These are phyloP conservation scores for Drosophila bipectinata DNA, from an alignment of 1,140 invertebrate species.

Conservation along the genomic window DNA sequence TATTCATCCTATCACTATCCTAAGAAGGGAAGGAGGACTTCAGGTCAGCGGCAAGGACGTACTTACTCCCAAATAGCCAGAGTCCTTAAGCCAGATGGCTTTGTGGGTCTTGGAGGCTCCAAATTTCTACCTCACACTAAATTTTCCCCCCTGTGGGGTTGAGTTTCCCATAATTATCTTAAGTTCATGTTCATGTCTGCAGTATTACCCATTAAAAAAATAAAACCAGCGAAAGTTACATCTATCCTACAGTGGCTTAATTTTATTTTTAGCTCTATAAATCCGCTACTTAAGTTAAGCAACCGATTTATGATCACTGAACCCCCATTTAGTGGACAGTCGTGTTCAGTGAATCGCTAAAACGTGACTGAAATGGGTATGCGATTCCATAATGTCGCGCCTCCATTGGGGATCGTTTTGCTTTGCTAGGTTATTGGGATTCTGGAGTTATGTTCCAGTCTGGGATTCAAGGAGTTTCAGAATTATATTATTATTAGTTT, in stretches of 20 bases:
- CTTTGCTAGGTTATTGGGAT: conserved; percentile 25
- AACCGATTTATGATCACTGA: conserved; percentile 44
- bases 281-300: conserved; percentile 3
- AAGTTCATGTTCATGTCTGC: conserved; percentile 1
- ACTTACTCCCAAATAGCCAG: conserved; percentile 56
- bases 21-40: not conserved
- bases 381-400: conserved; percentile 16
- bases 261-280: conserved; percentile 12
- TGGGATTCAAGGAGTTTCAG: not conserved
- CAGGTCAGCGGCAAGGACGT: conserved; percentile 57
- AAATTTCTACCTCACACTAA: conserved; percentile 45
- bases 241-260: conserved; percentile 8
- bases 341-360: conserved; percentile 21
- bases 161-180: not conserved
- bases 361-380: conserved; percentile 56
- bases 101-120: conserved; percentile 53
- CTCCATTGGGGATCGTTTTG: conserved; percentile 7
- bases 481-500: not conserved
- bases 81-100: conserved; percentile 48
- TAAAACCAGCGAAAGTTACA: conserved; percentile 29
- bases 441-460: conserved; percentile 15
- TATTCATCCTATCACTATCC: conserved; percentile 3
- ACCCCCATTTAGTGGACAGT: conserved; percentile 16
- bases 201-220: conserved; percentile 42
- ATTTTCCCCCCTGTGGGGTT: conserved; percentile 52